Evolutionary conservation across 53 echinoderm and acorn worm species (phyloP).

Genomic region (Crossaster papposus): DNA sequence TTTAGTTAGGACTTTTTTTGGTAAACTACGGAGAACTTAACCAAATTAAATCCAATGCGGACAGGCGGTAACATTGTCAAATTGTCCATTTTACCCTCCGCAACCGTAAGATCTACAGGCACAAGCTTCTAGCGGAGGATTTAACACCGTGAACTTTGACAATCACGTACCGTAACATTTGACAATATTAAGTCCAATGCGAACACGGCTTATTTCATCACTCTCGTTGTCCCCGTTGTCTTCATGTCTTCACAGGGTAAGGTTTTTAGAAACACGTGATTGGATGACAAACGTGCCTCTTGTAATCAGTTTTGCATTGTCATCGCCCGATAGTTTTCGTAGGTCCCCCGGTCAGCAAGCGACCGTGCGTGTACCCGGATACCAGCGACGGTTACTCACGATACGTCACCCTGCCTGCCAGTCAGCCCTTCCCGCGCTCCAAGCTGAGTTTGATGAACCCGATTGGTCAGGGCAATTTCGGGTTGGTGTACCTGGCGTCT

Average conservation of each 20-base stretch:
- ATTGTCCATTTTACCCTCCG: no score
- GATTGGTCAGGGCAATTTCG: conserved; percentile 13
- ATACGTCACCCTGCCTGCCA: neutral
- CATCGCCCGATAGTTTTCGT: neutral
- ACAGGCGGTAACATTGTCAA: no score
- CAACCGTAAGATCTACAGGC: no score
- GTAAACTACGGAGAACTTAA: neutral
- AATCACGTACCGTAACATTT: neutral
- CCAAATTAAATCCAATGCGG: neutral
- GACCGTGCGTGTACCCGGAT: neutral
- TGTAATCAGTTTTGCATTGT: neutral
- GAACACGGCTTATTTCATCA: no score
- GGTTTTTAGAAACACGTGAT: no score
- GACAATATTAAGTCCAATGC: neutral
- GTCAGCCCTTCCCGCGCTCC: neutral
- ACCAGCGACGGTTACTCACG: neutral
- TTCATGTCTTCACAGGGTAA: no score
- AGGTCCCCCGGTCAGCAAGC: conserved; percentile 2
- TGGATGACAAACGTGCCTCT: neutral
- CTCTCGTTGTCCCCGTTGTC: no score
- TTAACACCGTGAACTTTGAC: no score
- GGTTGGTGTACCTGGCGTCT: conserved; percentile 7
- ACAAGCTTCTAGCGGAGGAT: no score
- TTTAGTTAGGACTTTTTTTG: neutral
- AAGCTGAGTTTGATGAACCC: neutral